Conservation (phyloP, 1,140 invertebrate genomes). For the Drosophila prosaltans region DNA sequence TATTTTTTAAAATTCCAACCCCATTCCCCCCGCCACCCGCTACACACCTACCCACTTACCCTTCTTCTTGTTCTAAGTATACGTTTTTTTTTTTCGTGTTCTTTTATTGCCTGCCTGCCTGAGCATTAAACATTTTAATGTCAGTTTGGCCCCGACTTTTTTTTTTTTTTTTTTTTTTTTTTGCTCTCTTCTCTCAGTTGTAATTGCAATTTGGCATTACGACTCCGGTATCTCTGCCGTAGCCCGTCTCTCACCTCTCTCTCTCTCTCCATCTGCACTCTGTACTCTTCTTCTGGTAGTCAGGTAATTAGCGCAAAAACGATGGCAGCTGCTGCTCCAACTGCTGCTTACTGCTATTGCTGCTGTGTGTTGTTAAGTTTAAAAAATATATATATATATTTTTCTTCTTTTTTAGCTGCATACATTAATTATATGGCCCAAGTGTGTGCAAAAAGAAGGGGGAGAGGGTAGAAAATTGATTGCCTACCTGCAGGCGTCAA, state of each 20-base stretch:
- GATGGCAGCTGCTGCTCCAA: conserved; percentile 61
- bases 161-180: background rate
- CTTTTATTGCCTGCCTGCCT: conserved; percentile 64
- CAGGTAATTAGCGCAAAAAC: conserved; percentile 75
- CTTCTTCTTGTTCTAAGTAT: background rate
- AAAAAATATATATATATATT: conserved; percentile 23
- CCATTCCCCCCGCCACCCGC: no score
- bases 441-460: conserved; percentile 49
- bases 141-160: conserved; percentile 48
- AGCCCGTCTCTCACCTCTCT: background rate
- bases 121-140: conserved; percentile 79
- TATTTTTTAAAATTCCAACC: conserved; percentile 16
- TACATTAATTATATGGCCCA: conserved; percentile 78
- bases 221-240: conserved; percentile 36
- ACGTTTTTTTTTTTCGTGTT: conserved; percentile 17
- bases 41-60: no score
- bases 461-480: conserved; percentile 57
- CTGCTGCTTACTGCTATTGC: background rate
- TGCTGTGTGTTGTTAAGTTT: conserved; percentile 40
- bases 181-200: conserved; percentile 38
- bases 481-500: conserved; percentile 78
- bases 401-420: conserved; percentile 59
- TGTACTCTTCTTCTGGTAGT: conserved; percentile 17
- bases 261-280: background rate
- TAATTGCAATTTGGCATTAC: conserved; percentile 79